phyloP scores from a whole-genome alignment of 2,113 vertebrate genomes.

The Gymnorhina tibicen region DNA sequence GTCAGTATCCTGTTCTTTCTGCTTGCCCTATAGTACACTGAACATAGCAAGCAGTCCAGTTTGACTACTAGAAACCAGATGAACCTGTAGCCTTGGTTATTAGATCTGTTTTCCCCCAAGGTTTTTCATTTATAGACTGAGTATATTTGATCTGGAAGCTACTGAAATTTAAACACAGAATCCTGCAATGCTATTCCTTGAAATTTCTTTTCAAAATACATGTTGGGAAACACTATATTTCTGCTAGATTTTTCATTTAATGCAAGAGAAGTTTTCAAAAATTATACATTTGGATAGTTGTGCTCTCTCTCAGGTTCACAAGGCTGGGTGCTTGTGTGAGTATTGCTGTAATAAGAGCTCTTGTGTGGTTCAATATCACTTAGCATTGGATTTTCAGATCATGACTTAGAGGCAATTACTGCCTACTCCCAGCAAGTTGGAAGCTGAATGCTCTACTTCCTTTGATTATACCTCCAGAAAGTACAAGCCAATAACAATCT shows the following conservation, averaged over 20 bases:
- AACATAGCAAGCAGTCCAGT: background rate
- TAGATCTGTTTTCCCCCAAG: background rate
- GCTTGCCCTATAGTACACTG: background rate
- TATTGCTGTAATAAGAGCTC: background rate
- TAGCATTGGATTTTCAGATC: background rate
- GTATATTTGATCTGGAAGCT: background rate
- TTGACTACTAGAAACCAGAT: background rate
- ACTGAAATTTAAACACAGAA: background rate
- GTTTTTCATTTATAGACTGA: background rate
- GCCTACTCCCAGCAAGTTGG: background rate
- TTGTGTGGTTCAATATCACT: conserved; percentile 14
- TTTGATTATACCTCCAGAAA: background rate
- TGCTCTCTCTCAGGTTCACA: background rate
- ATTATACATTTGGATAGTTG: background rate
- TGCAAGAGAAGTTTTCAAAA: background rate
- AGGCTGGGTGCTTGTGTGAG: background rate
- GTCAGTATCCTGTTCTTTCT: background rate
- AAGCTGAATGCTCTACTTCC: background rate
- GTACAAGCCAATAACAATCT: background rate
- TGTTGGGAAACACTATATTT: background rate
- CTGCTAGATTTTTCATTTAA: background rate
- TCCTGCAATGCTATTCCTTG: background rate
- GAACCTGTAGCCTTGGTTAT: background rate
- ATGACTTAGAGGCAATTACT: conserved; percentile 18
- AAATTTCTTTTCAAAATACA: background rate